A percentile compares a stretch with the other conserved stretches of the same genome.
Conservation (phyloP, 2,797 vertebrate species). For the Lepus townsendii region DNA sequence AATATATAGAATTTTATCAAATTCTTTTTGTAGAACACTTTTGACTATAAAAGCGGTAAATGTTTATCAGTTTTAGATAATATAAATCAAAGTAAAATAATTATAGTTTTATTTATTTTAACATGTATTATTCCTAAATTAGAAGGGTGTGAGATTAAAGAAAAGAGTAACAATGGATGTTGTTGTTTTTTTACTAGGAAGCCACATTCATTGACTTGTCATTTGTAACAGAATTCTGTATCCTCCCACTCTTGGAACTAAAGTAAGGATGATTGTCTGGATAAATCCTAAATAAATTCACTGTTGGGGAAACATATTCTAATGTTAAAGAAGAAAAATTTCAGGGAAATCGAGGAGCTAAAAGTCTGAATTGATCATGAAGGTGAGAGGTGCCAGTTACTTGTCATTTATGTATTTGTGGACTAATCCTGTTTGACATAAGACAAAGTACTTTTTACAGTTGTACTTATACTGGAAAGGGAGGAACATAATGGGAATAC, state of each 20-base stretch:
- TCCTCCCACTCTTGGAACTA: neutral
- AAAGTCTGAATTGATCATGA: neutral
- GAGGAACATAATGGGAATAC: neutral
- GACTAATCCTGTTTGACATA: neutral
- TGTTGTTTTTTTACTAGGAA: conserved; percentile 4
- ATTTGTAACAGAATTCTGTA: neutral
- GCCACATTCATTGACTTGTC: neutral
- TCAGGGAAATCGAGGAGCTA: neutral
- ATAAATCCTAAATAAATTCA: neutral
- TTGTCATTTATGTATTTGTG: neutral
- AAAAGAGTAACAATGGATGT: neutral
- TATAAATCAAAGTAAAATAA: neutral
- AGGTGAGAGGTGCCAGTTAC: neutral
- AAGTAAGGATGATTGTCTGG: neutral
- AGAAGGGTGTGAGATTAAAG: neutral
- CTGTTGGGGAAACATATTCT: neutral
- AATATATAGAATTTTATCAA: conserved; percentile 16
- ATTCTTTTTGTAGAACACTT: conserved; percentile 26
- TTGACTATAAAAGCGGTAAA: neutral
- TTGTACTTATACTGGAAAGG: neutral
- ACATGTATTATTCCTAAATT: neutral
- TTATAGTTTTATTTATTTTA: conserved; percentile 22
- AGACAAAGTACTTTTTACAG: neutral
- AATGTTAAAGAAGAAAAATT: neutral
- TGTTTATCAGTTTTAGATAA: neutral